These are phyloP conservation scores for Smithornis capensis DNA, from an alignment of 2,113 vertebrate genomes.

Conservation along the genomic window DNA sequence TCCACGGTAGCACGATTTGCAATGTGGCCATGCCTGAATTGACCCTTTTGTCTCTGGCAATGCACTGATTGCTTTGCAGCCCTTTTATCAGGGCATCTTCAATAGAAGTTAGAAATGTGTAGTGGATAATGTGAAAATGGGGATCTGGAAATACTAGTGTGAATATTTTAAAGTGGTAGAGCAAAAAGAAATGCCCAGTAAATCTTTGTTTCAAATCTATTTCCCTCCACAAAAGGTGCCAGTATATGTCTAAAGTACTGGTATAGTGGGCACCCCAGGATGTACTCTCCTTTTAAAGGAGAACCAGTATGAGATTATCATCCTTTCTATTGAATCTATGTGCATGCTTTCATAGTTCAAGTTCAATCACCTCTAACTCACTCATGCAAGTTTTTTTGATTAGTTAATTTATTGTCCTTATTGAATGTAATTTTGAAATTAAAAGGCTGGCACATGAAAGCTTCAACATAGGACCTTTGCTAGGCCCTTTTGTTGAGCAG, in stretches of 20 bases:
- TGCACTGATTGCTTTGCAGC: background rate
- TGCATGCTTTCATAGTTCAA: background rate
- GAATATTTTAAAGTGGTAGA: background rate
- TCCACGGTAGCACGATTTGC: background rate
- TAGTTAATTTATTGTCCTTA: slow-evolving; percentile 37
- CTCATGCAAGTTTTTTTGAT: background rate
- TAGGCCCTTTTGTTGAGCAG: background rate
- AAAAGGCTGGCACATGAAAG: background rate
- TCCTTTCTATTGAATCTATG: background rate
- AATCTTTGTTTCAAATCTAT: background rate
- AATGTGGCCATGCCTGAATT: background rate
- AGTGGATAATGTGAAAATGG: background rate
- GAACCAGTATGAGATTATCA: background rate
- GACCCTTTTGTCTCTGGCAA: background rate
- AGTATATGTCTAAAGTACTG: background rate
- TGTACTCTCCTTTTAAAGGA: background rate
- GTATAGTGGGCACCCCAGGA: background rate
- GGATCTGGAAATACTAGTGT: background rate
- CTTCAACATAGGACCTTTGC: background rate
- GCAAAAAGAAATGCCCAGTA: background rate
- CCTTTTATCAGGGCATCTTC: background rate
- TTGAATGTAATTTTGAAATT: slow-evolving; percentile 46
- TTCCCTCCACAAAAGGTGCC: background rate
- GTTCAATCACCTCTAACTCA: background rate
- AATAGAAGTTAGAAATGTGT: background rate